These are phyloP conservation scores for Eptatretus atami DNA, from an alignment of 2,797 vertebrate species.

Conservation along the genomic window DNA sequence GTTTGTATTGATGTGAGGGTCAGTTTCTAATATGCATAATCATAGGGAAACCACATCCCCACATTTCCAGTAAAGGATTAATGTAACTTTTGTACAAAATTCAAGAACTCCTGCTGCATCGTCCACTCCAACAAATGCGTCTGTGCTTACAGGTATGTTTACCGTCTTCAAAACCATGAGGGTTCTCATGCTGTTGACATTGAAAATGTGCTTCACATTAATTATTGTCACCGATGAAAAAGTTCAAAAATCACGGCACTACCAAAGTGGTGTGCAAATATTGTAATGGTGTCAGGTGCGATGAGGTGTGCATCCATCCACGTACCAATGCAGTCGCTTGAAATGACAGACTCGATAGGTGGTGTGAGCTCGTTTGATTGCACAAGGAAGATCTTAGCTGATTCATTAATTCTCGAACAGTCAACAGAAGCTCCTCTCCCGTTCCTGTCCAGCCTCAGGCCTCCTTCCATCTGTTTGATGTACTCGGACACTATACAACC, in stretches of 20 bases:
- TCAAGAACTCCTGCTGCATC: too few species aligned
- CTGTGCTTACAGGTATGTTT: too few species aligned
- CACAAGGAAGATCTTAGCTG: slow-evolving; percentile 67
- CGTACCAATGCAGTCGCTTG: slow-evolving; percentile 78
- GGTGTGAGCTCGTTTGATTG: slow-evolving; percentile 76
- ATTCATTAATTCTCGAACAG: slow-evolving; percentile 72
- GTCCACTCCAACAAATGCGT: too few species aligned
- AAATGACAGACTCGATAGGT: slow-evolving; percentile 65
- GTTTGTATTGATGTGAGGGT: too few species aligned
- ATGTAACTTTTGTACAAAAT: too few species aligned
- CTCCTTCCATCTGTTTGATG: slow-evolving; percentile 61
- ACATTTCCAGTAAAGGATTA: too few species aligned
- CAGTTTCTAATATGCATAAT: too few species aligned
- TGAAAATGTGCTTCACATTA: neutral
- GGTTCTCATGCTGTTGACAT: neutral
- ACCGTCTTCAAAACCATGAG: neutral
- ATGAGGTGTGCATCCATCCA: neutral
- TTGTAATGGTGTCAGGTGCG: neutral
- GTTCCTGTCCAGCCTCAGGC: slow-evolving; percentile 47
- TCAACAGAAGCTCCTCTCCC: slow-evolving; percentile 40
- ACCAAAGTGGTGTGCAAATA: neutral
- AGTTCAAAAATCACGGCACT: too few species aligned
- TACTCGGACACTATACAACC: slow-evolving; percentile 87
- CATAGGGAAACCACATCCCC: too few species aligned
- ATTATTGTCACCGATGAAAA: neutral